Evolutionary conservation across 2,113 vertebrate genomes (phyloP).

Genomic region (Ondatra zibethicus): DNA sequence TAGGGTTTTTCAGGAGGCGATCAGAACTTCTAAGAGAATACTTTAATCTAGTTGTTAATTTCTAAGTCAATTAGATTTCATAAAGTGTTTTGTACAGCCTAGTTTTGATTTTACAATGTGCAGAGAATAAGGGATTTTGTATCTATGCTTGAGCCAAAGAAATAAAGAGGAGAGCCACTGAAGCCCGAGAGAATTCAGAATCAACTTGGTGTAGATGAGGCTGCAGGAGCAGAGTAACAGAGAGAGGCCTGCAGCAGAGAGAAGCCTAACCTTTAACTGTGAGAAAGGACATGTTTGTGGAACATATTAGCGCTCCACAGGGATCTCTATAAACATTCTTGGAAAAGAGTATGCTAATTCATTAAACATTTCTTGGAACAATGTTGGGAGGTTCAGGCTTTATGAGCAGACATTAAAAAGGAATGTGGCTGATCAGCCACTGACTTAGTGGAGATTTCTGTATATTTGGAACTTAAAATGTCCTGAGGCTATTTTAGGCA

Average conservation of each 20-base stretch:
- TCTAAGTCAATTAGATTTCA: not conserved
- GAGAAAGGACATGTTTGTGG: not conserved
- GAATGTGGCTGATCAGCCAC: not conserved
- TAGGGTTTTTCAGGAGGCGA: not conserved
- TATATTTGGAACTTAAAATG: not conserved
- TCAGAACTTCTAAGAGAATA: not conserved
- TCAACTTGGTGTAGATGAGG: accelerated
- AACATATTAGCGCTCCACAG: not conserved
- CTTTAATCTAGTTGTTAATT: not conserved
- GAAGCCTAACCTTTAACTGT: not conserved
- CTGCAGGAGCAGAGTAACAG: not conserved
- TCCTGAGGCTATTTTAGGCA: not conserved
- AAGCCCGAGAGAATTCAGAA: not conserved
- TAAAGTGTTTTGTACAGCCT: not conserved
- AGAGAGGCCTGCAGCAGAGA: not conserved
- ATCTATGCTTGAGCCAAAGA: not conserved
- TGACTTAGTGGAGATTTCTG: not conserved
- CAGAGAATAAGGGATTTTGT: not conserved
- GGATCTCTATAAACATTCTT: not conserved
- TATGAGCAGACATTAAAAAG: not conserved
- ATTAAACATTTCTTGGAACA: not conserved
- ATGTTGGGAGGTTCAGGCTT: not conserved
- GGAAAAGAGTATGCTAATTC: not conserved
- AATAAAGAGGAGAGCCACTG: not conserved
- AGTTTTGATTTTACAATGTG: not conserved